Evolutionary conservation across 2,797 vertebrate genomes (phyloP), one percentile per base, ranked within the genome.

Genomic region (Pampus argenteus): DNA sequence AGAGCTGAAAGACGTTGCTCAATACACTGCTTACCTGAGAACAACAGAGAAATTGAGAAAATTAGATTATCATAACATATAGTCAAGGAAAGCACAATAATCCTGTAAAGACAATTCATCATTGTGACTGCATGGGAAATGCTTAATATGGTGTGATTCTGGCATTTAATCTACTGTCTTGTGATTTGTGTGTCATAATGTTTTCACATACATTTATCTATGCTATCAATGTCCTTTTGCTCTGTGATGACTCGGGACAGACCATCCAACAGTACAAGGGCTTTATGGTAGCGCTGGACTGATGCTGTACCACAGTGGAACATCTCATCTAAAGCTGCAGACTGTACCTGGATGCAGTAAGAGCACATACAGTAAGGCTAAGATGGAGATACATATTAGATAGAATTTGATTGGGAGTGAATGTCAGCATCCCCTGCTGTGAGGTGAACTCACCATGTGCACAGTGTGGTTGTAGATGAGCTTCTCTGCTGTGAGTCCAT

Each of bases 301-400:
- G 96, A 98, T 31, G 95, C 93, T 68, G 95, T 93, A 13, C 95
- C 94, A 48, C 93, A 95, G 76, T 97, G 96, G 87, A 99, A 99
- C 97, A 99, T 99, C 93, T 99, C 97, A 48, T 99, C 98, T 74
- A 99, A 90, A 6, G 98, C 98, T 1, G 98, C 96, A 9, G 96
- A 93, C 83, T 98, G 97, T 2, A 99, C 97, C 98, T 99, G 84
- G 38, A 71, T 5, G 10, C 17, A 66, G 23, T 0, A 13, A 74
- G 6, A 26, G 65, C 20, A 76, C 10, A 73, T 6, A 29, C 36
- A 74, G 45, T 50, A 58, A n/a, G 7, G 26, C 13, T 6, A 38
- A 47, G 3, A 57, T 64, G 25, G 45, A 50, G 2, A 62, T 55
- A 72, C 50, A 49, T n/a, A 48, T 17, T 28, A 17, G 14, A 44